Evolutionary conservation across 2,888 invertebrate species (phyloP), one percentile per base, ranked within the genome.

Genomic region (Schrankia costaestrigalis): DNA sequence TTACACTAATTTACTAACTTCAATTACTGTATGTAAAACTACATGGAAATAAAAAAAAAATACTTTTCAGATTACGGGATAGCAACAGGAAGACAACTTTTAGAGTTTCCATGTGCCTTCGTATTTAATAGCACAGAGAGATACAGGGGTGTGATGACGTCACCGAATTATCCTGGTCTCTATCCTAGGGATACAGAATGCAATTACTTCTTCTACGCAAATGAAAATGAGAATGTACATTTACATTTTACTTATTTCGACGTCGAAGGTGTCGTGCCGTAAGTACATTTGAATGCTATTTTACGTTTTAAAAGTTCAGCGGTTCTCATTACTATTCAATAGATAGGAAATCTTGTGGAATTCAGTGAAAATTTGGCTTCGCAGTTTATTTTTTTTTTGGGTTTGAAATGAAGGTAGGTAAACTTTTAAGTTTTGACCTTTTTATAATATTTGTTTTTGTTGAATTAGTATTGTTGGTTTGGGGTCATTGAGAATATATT

Each of bases 181-280:
- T 97, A 97, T 83, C 96, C 97, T 0, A 90, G 97, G 57, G 93
- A 96, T 69, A 94, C 96, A 3, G 94, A 95, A 77, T 97, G 97
- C 78, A 94, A 96, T 86, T 97, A 96, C 81, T 95, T 95, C 79
- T 97, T 97, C 77, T 92, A 95, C 68, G 97, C 95, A 11, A 90
- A 90, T 45, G 83, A 89, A 46, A 91, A 92, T 43, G 95, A 96
- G 71, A 91, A 92, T 62, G 91, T 96, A 32, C 93, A 93, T 68
- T 89, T 97, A 52, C 93, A 94, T 67, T 97, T 97, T 76, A 93
- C 93, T 38, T 94, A 95, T 79, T 97, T 97, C 71, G 97, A 97
- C 74, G 94, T 98, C 11, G 98, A 98, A 82, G 98, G 98, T 42
- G 94, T 97, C 37, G 88, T 93, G 53, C 97, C 97, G 97, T 98